Evolutionary conservation across 2,888 invertebrate species (phyloP), one percentile per base, ranked within the genome.

Genomic region (Cheiracanthium punctorium): DNA sequence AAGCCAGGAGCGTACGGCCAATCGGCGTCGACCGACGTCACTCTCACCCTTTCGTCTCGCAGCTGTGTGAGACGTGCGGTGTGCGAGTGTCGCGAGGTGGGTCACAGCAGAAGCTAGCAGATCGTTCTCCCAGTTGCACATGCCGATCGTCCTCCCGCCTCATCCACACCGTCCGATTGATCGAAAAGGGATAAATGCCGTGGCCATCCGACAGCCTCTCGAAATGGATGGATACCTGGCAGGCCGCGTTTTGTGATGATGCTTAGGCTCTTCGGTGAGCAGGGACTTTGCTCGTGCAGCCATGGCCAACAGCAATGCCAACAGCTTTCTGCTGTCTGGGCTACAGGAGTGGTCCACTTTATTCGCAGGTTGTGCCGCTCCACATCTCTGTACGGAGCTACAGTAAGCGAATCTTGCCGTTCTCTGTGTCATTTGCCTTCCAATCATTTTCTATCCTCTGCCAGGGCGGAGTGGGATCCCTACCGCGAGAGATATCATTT

Each of bases 341-440:
- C 75, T 64, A 58, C 58, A 70, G 81, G 81, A 81, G 81, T 74
- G 81, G 81, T 82, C 75, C 75, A 82, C 81, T 82, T 82, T 67
- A 67, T 30, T 75, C 75, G 75, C 74, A 82, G 81, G 81, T 75
- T 82, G 75, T 74, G 75, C 52, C 58, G 58, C 58, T 58, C 58
- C 58, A 58, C 58, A 58, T 58, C 58, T 58, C 80, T 43, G 24
- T 73, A 72, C 72, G 80, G 74, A 81, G 67, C 69, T 75, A 75
- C 70, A 74, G 81, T 82, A 75, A 82, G 81, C 74, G 74, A 80
- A 43, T 58, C 80, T 72, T 65, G 37, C 43, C 28, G 43, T 72
- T 67, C 67, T 41, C 43, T 43, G 43, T 58, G 58, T 58, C 58
- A 58, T 58, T 58, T 58, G 58, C 58, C 58, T 58, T 58, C 20